These are phyloP conservation scores for Sanderia malayensis DNA, from an alignment of 30 jellyfish, hydroid and myxozoan species.

Conservation along the genomic window DNA sequence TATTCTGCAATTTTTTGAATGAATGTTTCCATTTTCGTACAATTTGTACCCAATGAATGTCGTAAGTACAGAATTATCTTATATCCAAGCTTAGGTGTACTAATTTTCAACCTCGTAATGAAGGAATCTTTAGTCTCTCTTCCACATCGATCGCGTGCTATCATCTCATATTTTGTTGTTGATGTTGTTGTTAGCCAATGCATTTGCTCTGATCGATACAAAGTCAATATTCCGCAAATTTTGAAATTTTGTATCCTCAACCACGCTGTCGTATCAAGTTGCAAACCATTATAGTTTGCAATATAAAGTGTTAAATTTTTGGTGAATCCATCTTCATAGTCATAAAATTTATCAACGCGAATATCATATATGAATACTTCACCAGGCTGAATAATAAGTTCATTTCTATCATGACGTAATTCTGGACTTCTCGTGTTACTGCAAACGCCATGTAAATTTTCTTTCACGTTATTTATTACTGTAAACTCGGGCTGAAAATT, in stretches of 20 bases:
- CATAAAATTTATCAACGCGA: conserved; percentile 69
- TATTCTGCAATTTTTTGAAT: conserved; percentile 48
- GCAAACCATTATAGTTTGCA: conserved; percentile 3
- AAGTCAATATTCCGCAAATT: conserved; percentile 66
- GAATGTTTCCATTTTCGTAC: conserved; percentile 52
- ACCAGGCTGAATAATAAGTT: conserved; percentile 46
- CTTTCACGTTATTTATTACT: conserved; percentile 9
- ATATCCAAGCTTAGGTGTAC: conserved; percentile 22
- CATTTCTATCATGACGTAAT: conserved; percentile 35
- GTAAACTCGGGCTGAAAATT: conserved; percentile 19
- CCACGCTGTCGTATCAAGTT: conserved; percentile 44
- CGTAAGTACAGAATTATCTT: conserved; percentile 22
- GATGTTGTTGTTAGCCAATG: not conserved
- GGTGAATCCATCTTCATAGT: conserved; percentile 88
- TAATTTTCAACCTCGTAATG: conserved; percentile 9
- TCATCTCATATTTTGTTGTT: conserved; percentile 42
- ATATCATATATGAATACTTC: conserved; percentile 52
- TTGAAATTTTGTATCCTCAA: conserved; percentile 37
- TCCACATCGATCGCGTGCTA: conserved; percentile 84
- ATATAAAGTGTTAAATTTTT: conserved; percentile 56
- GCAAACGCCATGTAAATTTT: conserved; percentile 27
- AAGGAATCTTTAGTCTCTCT: conserved; percentile 48
- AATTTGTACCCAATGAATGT: conserved; percentile 37
- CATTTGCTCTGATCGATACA: not conserved
- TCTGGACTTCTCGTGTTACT: conserved; percentile 41